Percentiles rank a stretch among this genome's conserved stretches.
These are phyloP conservation scores for Corvus cornix DNA, from an alignment of 2,113 vertebrate species.

Conservation along the genomic window DNA sequence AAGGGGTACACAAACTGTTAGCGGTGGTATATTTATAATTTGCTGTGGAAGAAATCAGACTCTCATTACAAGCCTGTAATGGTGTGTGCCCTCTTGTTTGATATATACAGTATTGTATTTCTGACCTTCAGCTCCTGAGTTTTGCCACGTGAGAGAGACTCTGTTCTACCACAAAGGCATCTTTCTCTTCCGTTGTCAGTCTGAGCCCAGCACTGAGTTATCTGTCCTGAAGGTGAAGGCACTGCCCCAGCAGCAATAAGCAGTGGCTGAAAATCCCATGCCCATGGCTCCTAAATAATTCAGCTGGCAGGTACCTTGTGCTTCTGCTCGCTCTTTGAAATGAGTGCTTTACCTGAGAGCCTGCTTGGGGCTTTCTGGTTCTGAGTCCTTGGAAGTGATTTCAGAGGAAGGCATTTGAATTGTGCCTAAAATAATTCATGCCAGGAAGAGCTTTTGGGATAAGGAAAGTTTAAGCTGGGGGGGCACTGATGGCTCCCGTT, in stretches of 20 bases:
- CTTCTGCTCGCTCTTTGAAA: not conserved
- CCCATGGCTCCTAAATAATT: not conserved
- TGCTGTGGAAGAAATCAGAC: not conserved
- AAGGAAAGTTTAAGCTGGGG: not conserved
- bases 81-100: not conserved
- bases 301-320: not conserved
- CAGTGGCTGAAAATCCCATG: not conserved
- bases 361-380: not conserved
- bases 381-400: not conserved
- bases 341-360: not conserved
- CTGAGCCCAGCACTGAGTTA: not conserved
- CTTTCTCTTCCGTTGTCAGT: not conserved
- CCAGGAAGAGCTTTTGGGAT: not conserved
- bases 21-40: not conserved
- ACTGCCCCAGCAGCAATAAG: not conserved
- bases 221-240: not conserved
- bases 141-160: not conserved
- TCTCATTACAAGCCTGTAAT: not conserved
- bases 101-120: not conserved
- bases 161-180: not conserved
- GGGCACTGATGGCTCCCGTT: fast-evolving
- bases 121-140: not conserved
- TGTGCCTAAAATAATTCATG: not conserved
- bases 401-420: not conserved
- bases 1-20: not conserved